These are phyloP conservation scores for Mastomys natalensis DNA, from an alignment of 2,113 vertebrate species.

Conservation along the genomic window DNA sequence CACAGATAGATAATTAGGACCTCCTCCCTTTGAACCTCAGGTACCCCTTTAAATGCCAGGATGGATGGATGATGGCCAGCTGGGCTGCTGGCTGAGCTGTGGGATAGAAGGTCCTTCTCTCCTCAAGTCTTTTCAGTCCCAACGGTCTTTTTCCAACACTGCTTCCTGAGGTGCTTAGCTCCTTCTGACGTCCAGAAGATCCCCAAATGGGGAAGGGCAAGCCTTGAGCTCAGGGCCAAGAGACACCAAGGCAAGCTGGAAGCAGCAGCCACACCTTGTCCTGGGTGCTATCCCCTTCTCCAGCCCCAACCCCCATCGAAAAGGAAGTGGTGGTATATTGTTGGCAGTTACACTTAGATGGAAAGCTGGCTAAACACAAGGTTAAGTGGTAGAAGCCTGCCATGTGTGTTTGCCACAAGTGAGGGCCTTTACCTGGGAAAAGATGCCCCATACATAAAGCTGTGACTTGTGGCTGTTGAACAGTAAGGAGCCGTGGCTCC, in stretches of 20 bases:
- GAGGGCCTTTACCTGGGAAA: neutral
- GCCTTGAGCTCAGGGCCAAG: neutral
- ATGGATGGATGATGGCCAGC: rapidly evolving
- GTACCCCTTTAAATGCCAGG: neutral
- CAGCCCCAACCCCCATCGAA: neutral
- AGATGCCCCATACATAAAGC: too few relatives aligned
- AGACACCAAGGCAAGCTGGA: neutral
- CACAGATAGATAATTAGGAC: neutral
- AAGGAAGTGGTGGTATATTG: neutral
- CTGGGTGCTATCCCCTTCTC: neutral
- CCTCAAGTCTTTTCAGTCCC: neutral
- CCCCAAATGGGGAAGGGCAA: neutral
- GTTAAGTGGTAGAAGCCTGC: neutral
- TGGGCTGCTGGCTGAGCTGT: neutral
- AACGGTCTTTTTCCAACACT: neutral
- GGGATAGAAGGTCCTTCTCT: too few relatives aligned
- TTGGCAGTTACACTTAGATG: neutral
- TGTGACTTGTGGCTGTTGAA: neutral
- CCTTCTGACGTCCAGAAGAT: neutral
- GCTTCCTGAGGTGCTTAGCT: neutral
- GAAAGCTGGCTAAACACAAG: neutral
- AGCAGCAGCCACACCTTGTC: neutral
- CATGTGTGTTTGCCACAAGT: neutral
- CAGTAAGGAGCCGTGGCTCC: neutral
- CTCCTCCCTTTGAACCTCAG: neutral